These are phyloP conservation scores for Palythoa caribaeorum DNA, from an alignment of 92 coral and sea anemone species.

Conservation along the genomic window DNA sequence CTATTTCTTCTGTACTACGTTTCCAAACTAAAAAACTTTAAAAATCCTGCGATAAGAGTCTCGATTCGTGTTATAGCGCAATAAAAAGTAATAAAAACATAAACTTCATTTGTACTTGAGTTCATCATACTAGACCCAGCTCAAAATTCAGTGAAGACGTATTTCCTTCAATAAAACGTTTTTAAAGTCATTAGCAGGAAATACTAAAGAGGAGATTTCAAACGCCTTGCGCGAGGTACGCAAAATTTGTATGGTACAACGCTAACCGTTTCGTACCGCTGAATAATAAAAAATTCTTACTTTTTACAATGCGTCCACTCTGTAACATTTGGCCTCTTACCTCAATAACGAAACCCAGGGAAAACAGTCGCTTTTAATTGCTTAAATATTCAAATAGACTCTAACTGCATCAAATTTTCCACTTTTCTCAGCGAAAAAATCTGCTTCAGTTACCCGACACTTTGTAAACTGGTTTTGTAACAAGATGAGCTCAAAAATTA, in stretches of 20 bases:
- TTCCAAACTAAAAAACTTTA: neutral
- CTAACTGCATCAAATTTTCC: constrained; percentile 47
- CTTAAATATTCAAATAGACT: constrained; percentile 41
- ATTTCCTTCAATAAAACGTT: neutral
- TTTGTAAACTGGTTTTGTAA: constrained; percentile 36
- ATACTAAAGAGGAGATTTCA: neutral
- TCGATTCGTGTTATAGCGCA: neutral
- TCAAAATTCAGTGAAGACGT: neutral
- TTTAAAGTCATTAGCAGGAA: neutral
- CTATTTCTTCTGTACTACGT: too few species aligned
- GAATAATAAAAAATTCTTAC: constrained; percentile 10
- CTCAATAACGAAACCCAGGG: constrained; percentile 12
- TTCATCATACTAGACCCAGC: neutral
- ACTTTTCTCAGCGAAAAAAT: constrained; percentile 32
- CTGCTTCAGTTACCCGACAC: constrained; percentile 43
- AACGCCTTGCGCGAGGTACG: neutral
- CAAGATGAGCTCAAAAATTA: neutral
- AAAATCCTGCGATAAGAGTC: neutral
- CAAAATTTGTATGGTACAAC: neutral
- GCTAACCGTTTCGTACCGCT: neutral
- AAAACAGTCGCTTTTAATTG: constrained; percentile 32
- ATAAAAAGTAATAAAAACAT: neutral
- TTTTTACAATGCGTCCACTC: constrained; percentile 22
- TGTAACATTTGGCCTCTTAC: constrained; percentile 35
- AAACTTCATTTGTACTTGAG: neutral